Base-by-base conservation (phyloP, 35 echinoderm and acorn worm species). In the Patiria miniata region DNA sequence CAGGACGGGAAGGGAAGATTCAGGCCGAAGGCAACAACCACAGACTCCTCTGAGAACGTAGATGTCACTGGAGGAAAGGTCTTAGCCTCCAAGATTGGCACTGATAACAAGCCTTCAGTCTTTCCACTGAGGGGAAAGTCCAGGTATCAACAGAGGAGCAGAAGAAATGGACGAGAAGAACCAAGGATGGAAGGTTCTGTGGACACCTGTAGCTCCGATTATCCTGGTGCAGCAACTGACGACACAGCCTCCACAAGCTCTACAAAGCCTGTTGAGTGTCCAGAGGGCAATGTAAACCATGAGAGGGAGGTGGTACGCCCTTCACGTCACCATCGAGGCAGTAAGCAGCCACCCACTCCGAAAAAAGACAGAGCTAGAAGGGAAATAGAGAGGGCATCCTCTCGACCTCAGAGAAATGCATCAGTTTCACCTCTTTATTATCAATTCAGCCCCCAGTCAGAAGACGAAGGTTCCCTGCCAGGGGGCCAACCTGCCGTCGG, bases 361-460 rank as follows among this genome's bases (percentile, higher is more conserved):
- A 26, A 34, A 73, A 73, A 73, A 73, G 34, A 73, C 19, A 73
- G 65, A 73, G 65, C 34, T 23, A 73, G 65, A 47, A 47, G 42
- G 65, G 34, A 73, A 10, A 73, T 7, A 32, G 65, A 2, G 29
- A 34, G 34, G 1, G n/a, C 10, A 73, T 32, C 26, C 19, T 32
- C 65, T 73, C 65, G 8, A 34, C 65, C 23, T 73, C 65, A 2
- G 34, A 22, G 21, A 2, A 34, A 23, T 5, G 65, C 65, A 23
- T 34, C 21, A 10, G 26, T 73, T 73, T 73, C 65, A 73, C 65
- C 65, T 14, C 65, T 73, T 73, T 73, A 73, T 73, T 73, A 73
- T 73, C 65, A 73, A 73, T 26, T 73, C 22, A 73, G 65, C 65
- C 65, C 65, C 21, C 26, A 10, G 29, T 32, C 65, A 36, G 65